Base-by-base conservation (phyloP, 2,797 vertebrate species). In the Aphelocoma californica region DNA sequence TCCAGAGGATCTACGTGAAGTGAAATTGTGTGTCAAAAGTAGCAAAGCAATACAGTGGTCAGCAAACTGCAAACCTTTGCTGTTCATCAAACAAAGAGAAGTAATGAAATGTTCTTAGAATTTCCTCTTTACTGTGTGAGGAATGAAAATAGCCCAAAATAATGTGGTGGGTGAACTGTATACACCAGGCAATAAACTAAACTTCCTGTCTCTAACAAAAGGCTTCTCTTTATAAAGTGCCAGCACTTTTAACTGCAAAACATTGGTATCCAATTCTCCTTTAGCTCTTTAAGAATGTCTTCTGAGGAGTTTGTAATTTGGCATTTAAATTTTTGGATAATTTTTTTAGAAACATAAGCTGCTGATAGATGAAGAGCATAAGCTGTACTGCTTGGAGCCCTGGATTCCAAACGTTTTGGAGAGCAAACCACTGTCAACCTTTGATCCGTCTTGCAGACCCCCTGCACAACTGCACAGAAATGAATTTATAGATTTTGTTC, bases 81-180 rank as follows among this genome's bases (percentile, higher is more conserved):
- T 91, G 47, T 81, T 94, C 78, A 86, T 94, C 86, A 85, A 86
- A 95, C 84, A 97, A 96, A 96, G 93, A 86, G 94, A 96, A 94
- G 82, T 91, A 96, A 75, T 86, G 89, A 88, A 95, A 94, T 32
- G 42, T 86, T 95, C 96, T 86, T 93, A 91, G 94, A 96, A 95
- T 96, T 95, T 86, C 60, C 94, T 87, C 78, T 86, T 90, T n/a
- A 51, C 91, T 87, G 57, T 77, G 69, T 81, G 88, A 96, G 86
- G 90, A 97, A 97, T 97, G 93, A 96, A 97, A 97, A 97, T 85
- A 96, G 57, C 92, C 60, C 40, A 95, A 94, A 97, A 95, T 96
- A 97, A 94, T 92, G 93, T 81, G 85, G 92, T 65, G 65, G 88
- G 89, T 45, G 73, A 97, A 92, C 95, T 92, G 95, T 94, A 87